phyloP scores from a whole-genome alignment of 2,888 invertebrate species.

The Melanostoma mellinum region DNA sequence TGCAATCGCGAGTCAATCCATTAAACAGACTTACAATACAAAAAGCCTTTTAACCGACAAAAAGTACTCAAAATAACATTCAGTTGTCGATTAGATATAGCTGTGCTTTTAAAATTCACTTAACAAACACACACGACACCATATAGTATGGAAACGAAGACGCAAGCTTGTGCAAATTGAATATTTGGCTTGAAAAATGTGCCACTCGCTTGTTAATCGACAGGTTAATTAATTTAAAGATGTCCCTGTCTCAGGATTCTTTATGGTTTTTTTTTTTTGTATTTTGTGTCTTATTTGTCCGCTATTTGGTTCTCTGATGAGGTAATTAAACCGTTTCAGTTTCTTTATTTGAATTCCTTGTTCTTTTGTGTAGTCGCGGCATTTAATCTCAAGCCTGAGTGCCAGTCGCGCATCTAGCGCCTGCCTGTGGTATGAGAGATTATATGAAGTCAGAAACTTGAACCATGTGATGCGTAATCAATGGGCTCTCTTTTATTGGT shows the following conservation, averaged over 20 bases:
- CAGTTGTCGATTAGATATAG: slow-evolving; percentile 63
- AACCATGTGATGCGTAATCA: no score
- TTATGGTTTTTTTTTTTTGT: slow-evolving; percentile 31
- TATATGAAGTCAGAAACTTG: no score
- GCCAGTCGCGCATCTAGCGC: no score
- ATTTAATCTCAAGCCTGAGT: no score
- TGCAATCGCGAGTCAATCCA: slow-evolving; percentile 48
- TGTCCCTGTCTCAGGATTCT: not conserved
- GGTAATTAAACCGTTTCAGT: slow-evolving; percentile 63
- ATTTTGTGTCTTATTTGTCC: slow-evolving; percentile 35
- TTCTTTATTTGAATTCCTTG: slow-evolving; percentile 42
- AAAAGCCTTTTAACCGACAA: slow-evolving; percentile 63
- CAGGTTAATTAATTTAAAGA: slow-evolving; percentile 69
- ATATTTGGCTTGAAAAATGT: slow-evolving; percentile 60
- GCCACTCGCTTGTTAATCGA: slow-evolving; percentile 55
- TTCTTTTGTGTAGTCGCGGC: not conserved
- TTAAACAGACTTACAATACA: slow-evolving; percentile 57
- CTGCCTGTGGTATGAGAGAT: no score
- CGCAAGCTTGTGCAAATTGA: slow-evolving; percentile 47
- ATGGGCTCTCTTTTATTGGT: no score
- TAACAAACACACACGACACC: slow-evolving; percentile 38
- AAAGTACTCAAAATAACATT: slow-evolving; percentile 69
- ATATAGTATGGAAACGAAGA: slow-evolving; percentile 26
- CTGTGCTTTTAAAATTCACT: slow-evolving; percentile 72
- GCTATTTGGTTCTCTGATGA: slow-evolving; percentile 46